Evolutionary conservation across 2,888 invertebrate species (phyloP), one percentile per base, ranked within the genome.

Genomic region (Zhuqinia jingwanae): DNA sequence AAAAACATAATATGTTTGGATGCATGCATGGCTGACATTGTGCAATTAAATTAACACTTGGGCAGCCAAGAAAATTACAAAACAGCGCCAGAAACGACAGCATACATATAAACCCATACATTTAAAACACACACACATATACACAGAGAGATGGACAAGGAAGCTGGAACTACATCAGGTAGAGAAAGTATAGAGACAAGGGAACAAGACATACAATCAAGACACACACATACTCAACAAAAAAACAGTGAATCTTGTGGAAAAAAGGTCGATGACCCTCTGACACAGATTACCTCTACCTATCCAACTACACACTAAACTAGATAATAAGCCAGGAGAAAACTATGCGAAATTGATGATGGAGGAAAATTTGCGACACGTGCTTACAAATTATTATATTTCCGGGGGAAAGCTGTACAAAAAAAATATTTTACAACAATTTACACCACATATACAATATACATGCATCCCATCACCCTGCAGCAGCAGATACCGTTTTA

Each of bases 391-490:
- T n/a, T n/a, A n/a, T n/a, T n/a, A n/a, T n/a, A n/a, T n/a, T n/a
- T n/a, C n/a, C 3, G 36, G 8, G 36, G 8, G 36, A 36, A 36
- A 36, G 36, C 36, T 36, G 36, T 36, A 70, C 70, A 70, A 6
- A 70, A 25, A 30, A 13, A 42, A 42, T 70, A 36, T 36, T 6
- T 36, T 8, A 36, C 36, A 36, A 36, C 36, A 36, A 36, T 36
- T 36, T 36, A 36, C 36, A 36, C 8, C 36, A 6, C 36, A 36
- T 58, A 68, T 80, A 80, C 80, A 80, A 65, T 13, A 13, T 30
- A 30, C 42, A 56, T 30, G 15, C n/a, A 50, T n/a, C 47, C 30
- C 73, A 53, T 36, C 30, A 36, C 36, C 63, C n/a, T n/a, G n/a
- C n/a, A n/a, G n/a, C n/a, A n/a, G n/a, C n/a, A n/a, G n/a, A n/a